Conservation (phyloP, 1,140 invertebrate genomes). For the Pseudomyrmex cubaensis region DNA sequence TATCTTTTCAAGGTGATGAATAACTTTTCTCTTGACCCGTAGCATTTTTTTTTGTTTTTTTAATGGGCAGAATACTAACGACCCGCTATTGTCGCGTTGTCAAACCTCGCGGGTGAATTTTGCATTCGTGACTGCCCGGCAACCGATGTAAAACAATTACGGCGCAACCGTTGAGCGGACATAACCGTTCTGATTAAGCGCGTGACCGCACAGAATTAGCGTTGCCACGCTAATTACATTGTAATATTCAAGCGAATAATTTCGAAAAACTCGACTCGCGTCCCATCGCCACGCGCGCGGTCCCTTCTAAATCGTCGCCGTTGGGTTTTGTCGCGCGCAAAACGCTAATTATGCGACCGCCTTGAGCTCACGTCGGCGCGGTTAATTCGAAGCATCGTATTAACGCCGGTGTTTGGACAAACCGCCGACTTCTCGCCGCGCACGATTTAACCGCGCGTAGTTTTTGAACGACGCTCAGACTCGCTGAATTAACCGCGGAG, state of each 20-base stretch:
- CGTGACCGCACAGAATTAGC: slow-evolving; percentile 4
- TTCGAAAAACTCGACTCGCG: slow-evolving; percentile 15
- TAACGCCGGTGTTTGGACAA: slow-evolving; percentile 23
- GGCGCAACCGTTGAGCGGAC: background rate
- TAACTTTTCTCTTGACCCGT: too few species aligned
- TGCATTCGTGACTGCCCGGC: background rate
- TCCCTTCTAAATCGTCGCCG: background rate
- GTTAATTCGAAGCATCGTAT: slow-evolving; percentile 33
- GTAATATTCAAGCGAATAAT: slow-evolving; percentile 45
- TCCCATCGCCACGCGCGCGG: background rate
- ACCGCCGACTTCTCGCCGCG: background rate
- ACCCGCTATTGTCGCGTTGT: too few species aligned
- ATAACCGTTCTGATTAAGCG: slow-evolving; percentile 43
- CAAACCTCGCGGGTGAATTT: slow-evolving; percentile 36
- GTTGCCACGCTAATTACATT: slow-evolving; percentile 32
- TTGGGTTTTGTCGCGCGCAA: background rate
- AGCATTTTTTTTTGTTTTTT: too few species aligned
- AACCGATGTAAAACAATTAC: slow-evolving; percentile 47
- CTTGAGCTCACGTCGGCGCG: background rate
- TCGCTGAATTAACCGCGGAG: background rate
- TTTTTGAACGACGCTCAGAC: background rate
- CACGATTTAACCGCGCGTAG: background rate
- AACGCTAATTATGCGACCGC: slow-evolving; percentile 11
- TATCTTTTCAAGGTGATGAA: background rate
- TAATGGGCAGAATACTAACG: background rate